Evolutionary conservation across 2,113 vertebrate species (phyloP), one percentile per base, ranked within the genome.

Genomic region (Percopsis transmontana): DNA sequence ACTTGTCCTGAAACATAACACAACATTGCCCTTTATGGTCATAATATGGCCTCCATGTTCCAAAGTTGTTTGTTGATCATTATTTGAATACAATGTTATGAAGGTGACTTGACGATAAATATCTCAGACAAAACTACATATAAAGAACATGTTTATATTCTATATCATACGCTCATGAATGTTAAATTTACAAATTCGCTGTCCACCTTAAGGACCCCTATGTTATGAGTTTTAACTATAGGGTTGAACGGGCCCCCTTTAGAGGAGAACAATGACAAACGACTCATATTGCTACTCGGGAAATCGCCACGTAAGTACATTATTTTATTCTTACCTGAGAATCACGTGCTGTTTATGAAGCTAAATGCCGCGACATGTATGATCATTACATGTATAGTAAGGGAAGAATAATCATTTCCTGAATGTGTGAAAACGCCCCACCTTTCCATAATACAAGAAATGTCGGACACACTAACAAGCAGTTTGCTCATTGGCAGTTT

Each of bases 221-320:
- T 62, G 61, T 54, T 72, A 45, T 16, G 59, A 39, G 67, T 24
- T 11, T 57, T 3, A 33, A 33, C 27, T 33, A 15, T 18, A n/a
- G 38, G 41, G 55, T 66, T 39, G 74, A 59, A 77, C 67, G 83
- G 87, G 74, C 82, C 91, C 91, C 90, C 89, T 75, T 86, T 69
- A 77, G 74, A 84, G 91, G 91, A 92, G 91, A 87, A 70, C 72
- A 79, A 82, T 85, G 92, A 93, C 92, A 89, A 88, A 91, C 92
- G 92, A 93, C 91, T 69, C 69, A 33, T 9, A 3, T 62, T 55
- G 72, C 71, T 51, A 53, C 61, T 48, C 21, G 18, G 16, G 15
- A 57, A 75, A 42, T 53, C n/a, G 51, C 24, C 57, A 0, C 13
- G 15, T 1, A 66, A 5, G 1, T 51, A 16, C 1, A 2, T 16